phyloP scores from a whole-genome alignment of 2,113 vertebrate genomes.

The Galbula dea region DNA sequence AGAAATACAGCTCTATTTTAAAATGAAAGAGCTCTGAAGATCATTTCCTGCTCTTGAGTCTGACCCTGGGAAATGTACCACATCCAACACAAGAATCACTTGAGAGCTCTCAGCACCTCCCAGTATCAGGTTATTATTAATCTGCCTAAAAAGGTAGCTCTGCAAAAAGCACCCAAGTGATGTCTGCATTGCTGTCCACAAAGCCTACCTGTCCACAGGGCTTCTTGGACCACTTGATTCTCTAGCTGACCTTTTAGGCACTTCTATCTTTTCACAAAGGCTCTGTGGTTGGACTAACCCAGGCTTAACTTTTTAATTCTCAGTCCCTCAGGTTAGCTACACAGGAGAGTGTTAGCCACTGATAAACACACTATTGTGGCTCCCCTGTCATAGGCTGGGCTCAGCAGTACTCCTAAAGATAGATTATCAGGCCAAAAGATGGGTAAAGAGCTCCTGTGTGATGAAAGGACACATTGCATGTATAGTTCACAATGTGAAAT shows the following conservation, averaged over 20 bases:
- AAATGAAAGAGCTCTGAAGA: background rate
- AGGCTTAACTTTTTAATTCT: background rate
- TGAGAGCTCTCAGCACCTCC: background rate
- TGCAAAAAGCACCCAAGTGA: background rate
- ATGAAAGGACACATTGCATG: background rate
- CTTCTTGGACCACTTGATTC: background rate
- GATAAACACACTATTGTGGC: background rate
- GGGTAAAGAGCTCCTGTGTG: background rate
- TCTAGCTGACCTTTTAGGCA: background rate
- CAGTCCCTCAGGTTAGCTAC: background rate
- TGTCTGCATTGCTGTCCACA: background rate
- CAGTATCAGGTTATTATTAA: background rate
- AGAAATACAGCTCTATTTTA: background rate
- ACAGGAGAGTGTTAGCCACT: background rate
- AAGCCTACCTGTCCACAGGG: background rate
- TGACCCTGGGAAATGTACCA: background rate
- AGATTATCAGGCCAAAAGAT: background rate
- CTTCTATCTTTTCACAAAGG: background rate
- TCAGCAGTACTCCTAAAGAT: background rate
- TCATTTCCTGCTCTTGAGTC: background rate
- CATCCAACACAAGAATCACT: background rate
- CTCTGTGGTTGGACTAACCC: background rate
- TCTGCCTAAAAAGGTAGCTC: background rate
- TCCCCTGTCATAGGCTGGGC: background rate
- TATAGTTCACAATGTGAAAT: background rate